These are phyloP conservation scores for Sinhomidia bicolor DNA, from an alignment of 2,888 invertebrate species.

Conservation along the genomic window DNA sequence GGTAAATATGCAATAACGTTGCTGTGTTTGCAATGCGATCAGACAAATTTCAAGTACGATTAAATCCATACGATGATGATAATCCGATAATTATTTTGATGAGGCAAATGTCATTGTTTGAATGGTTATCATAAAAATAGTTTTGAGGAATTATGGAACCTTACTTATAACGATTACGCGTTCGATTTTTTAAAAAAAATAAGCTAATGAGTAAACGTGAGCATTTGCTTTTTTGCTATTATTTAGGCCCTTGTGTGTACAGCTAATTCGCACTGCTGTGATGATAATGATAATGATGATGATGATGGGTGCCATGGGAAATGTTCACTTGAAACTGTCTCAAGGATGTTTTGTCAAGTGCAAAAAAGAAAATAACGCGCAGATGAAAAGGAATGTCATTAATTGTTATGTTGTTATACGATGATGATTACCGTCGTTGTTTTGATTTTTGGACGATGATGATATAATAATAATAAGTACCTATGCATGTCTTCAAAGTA, in stretches of 20 bases:
- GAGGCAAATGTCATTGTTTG: not conserved
- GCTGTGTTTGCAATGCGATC: too few relatives aligned
- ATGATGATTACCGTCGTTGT: not conserved
- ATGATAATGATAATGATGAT: not conserved
- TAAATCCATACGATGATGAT: too few relatives aligned
- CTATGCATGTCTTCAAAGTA: too few relatives aligned
- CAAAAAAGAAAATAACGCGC: not conserved
- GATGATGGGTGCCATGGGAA: not conserved
- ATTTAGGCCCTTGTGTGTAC: too few relatives aligned
- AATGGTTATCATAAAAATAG: not conserved
- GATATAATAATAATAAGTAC: too few relatives aligned
- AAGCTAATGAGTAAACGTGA: not conserved
- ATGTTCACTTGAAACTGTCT: constrained; percentile 48
- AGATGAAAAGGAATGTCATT: not conserved
- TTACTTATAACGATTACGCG: not conserved
- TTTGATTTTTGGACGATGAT: not conserved
- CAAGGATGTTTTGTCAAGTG: constrained; percentile 62
- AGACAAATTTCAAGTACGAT: too few relatives aligned
- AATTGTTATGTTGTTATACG: not conserved
- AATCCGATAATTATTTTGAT: too few relatives aligned
- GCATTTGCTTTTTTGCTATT: not conserved
- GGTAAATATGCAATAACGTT: too few relatives aligned
- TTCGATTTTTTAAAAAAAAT: too few relatives aligned
- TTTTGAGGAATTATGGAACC: not conserved
- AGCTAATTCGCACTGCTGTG: too few relatives aligned